phyloP scores from a whole-genome alignment of 1,140 invertebrate genomes.

The Psilanteris sp. region DNA sequence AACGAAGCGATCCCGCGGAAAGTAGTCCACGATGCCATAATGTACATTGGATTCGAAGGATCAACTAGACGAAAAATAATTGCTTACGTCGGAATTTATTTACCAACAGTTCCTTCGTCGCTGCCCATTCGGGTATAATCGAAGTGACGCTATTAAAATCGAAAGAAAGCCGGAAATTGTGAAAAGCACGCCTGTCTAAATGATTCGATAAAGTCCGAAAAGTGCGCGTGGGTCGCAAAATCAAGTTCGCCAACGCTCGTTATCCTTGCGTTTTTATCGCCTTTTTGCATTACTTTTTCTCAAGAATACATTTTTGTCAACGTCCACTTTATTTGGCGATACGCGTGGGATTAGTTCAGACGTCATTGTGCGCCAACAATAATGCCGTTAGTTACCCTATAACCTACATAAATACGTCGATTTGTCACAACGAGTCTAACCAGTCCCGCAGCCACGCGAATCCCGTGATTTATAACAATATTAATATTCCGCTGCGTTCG shows the following conservation, averaged over 20 bases:
- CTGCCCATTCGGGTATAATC: too few relatives aligned
- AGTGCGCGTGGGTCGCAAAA: conserved; percentile 47
- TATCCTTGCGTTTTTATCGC: conserved; percentile 20
- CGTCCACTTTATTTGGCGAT: conserved; percentile 53
- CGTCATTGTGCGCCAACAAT: conserved; percentile 45
- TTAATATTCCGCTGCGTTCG: conserved; percentile 28
- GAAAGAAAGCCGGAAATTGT: conserved; percentile 40
- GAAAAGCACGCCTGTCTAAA: conserved; percentile 41
- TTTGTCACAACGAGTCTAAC: conserved; percentile 57
- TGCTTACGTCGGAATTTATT: too few relatives aligned
- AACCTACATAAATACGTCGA: conserved; percentile 63
- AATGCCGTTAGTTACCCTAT: conserved; percentile 64
- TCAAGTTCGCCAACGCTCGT: conserved; percentile 58
- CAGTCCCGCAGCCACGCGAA: conserved; percentile 38
- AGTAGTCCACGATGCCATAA: too few relatives aligned
- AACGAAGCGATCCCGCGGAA: too few relatives aligned
- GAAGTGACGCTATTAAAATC: conserved; percentile 7
- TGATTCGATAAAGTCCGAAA: conserved; percentile 58
- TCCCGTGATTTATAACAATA: conserved; percentile 41
- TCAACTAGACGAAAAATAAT: too few relatives aligned
- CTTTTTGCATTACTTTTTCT: conserved; percentile 55
- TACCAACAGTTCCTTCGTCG: too few relatives aligned
- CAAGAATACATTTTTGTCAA: conserved; percentile 34
- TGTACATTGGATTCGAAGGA: too few relatives aligned
- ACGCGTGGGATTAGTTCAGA: conserved; percentile 52